Evolutionary conservation across 2,797 vertebrate species (phyloP).

Genomic region (Pyrocephalus nanus): DNA sequence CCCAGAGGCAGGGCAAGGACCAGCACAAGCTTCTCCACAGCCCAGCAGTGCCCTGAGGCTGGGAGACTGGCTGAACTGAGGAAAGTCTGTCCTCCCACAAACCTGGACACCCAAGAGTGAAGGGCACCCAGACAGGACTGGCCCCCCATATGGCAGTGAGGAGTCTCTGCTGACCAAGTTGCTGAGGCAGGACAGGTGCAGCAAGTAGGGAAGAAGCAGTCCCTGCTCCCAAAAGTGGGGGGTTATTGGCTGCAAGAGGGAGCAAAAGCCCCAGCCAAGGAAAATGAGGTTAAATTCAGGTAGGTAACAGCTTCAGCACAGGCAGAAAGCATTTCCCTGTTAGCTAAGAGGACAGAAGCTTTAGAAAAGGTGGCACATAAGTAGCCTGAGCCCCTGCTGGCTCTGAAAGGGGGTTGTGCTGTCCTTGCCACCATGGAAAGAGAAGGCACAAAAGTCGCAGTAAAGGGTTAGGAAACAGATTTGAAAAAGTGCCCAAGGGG

Average conservation of each 20-base stretch:
- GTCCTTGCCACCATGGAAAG: not conserved
- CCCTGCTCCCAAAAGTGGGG: not conserved
- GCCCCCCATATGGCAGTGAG: accelerated
- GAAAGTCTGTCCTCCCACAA: accelerated
- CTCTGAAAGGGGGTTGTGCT: not conserved
- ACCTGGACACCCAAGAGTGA: accelerated
- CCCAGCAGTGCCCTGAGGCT: accelerated
- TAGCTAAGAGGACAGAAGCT: not conserved
- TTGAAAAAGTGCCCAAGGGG: not conserved
- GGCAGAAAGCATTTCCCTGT: not conserved
- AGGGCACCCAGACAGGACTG: accelerated
- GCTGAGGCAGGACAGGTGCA: not conserved
- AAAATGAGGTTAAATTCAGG: not conserved
- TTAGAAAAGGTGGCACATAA: not conserved
- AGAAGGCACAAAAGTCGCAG: not conserved
- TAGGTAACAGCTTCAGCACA: not conserved
- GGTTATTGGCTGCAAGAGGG: not conserved
- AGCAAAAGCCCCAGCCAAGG: not conserved
- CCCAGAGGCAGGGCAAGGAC: not conserved
- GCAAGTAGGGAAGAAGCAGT: accelerated
- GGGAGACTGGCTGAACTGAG: accelerated
- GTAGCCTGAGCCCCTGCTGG: not conserved
- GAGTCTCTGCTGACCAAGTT: not conserved
- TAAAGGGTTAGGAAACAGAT: not conserved
- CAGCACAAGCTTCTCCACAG: accelerated